A percentile compares a stretch with the other conserved stretches of the same genome.
phyloP scores from a whole-genome alignment of 2,113 vertebrate genomes.

The Tretioscincus oriximinensis region DNA sequence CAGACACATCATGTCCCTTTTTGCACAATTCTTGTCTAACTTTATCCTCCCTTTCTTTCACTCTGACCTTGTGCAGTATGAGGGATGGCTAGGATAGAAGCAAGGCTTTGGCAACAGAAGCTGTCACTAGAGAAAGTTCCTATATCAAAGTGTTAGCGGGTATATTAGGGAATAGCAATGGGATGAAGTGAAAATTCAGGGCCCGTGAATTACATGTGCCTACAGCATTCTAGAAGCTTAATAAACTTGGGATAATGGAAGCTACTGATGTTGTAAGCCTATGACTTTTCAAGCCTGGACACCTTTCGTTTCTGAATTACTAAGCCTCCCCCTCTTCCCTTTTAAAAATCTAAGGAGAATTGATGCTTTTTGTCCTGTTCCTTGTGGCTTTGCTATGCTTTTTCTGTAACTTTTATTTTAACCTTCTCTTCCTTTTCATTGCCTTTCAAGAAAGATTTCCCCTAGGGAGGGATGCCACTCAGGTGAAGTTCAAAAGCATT shows the following conservation, averaged over 20 bases:
- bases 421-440: slow-evolving; percentile 39
- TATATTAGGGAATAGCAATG: slow-evolving; percentile 26
- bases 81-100: background rate
- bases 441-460: slow-evolving; percentile 38
- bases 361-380: slow-evolving; percentile 36
- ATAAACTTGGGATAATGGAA: slow-evolving; percentile 61
- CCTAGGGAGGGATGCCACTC: background rate
- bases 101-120: background rate
- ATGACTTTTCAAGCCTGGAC: slow-evolving; percentile 43
- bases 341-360: slow-evolving; percentile 45
- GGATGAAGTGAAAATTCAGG: slow-evolving; percentile 28
- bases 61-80: slow-evolving; percentile 4
- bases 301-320: slow-evolving; percentile 63
- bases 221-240: slow-evolving; percentile 46
- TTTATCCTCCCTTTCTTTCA: background rate
- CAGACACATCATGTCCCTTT: background rate
- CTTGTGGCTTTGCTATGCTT: slow-evolving; percentile 31
- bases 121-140: slow-evolving; percentile 9
- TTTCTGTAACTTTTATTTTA: slow-evolving; percentile 54
- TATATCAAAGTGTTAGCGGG: slow-evolving; percentile 48
- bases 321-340: slow-evolving; percentile 46
- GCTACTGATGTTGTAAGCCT: slow-evolving; percentile 14
- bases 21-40: background rate
- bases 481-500: slow-evolving; percentile 42
- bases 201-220: slow-evolving; percentile 43